phyloP scores from a whole-genome alignment of 2,113 vertebrate species.

The Hypocryptadius cinnamomeus region DNA sequence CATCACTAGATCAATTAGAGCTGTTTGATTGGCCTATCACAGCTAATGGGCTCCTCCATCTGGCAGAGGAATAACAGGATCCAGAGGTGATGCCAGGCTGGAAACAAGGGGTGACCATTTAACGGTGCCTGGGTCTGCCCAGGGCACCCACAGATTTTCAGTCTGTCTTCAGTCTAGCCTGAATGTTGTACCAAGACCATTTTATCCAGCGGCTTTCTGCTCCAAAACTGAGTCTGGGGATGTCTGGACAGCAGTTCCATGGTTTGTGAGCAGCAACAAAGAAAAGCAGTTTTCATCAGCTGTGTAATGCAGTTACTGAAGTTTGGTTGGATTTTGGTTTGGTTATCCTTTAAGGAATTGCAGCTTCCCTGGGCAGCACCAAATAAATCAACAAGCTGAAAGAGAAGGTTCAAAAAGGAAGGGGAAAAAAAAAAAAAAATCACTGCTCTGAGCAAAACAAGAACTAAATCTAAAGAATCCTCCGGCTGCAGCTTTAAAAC shows the following conservation, averaged over 20 bases:
- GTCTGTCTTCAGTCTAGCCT: not conserved
- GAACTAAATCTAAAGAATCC: not conserved
- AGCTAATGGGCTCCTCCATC: slow-evolving; percentile 2
- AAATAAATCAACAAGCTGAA: not conserved
- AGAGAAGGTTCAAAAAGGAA: not conserved
- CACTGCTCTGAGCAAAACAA: not conserved
- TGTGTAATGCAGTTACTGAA: not conserved
- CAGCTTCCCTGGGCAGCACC: not conserved
- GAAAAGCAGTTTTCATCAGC: not conserved
- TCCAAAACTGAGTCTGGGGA: not conserved
- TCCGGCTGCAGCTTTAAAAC: not conserved
- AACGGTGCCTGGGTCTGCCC: not conserved
- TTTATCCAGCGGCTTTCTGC: not conserved
- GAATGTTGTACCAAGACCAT: not conserved
- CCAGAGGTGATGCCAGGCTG: not conserved
- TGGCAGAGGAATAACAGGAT: slow-evolving; percentile 16
- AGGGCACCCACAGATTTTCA: not conserved
- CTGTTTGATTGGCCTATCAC: slow-evolving; percentile 4
- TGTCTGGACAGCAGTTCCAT: not conserved
- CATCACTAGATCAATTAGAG: slow-evolving; percentile 46
- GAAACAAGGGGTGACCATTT: not conserved
- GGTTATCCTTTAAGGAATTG: not conserved
- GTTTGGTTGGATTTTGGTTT: not conserved
- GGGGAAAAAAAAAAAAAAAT: not conserved
- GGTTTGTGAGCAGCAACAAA: not conserved